Conservation (phyloP, 2,113 vertebrate genomes). For the Apus apus region DNA sequence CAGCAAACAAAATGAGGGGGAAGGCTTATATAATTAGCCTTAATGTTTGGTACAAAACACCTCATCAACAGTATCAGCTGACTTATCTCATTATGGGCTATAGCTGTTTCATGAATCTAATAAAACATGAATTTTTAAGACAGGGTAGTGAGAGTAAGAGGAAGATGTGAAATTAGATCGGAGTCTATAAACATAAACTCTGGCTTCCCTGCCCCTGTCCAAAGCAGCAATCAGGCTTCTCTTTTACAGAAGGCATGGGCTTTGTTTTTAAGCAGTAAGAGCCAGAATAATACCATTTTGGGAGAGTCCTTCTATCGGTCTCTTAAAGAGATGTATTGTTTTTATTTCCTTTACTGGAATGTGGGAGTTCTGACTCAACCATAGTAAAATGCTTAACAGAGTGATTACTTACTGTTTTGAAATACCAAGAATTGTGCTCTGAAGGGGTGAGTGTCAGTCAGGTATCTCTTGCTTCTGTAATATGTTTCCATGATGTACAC, state of each 20-base stretch:
- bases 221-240: neutral
- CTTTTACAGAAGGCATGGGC: neutral
- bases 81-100: slow-evolving; percentile 7
- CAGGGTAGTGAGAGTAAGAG: neutral
- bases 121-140: slow-evolving; percentile 48
- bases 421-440: neutral
- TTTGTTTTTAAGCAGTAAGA: neutral
- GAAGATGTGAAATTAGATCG: slow-evolving; percentile 54
- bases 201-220: neutral
- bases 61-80: neutral
- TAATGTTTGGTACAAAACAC: neutral
- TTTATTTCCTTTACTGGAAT: neutral
- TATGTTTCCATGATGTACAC: fast-evolving
- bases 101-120: slow-evolving; percentile 3
- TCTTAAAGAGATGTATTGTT: neutral
- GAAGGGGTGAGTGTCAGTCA: fast-evolving
- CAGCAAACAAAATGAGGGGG: neutral
- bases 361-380: neutral
- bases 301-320: neutral
- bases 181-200: slow-evolving; percentile 1
- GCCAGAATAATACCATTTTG: neutral
- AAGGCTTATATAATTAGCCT: slow-evolving; percentile 44
- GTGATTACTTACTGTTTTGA: neutral
- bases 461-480: neutral
- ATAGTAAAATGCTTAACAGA: neutral